phyloP scores from a whole-genome alignment of 1,140 invertebrate species.

The Drosophila funebris region DNA sequence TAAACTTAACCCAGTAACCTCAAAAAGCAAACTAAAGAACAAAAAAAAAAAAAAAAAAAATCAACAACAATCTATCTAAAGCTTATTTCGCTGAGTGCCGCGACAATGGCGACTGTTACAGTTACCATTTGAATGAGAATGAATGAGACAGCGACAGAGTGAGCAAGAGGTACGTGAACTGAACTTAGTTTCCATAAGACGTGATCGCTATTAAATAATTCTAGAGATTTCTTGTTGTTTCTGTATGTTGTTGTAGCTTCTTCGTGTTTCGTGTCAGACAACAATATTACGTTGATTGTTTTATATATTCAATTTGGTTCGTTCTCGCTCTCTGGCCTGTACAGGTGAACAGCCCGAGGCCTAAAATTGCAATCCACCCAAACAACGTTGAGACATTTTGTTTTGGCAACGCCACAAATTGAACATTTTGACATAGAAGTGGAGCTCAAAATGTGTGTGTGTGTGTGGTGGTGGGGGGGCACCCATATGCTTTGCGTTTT shows the following conservation, averaged over 20 bases:
- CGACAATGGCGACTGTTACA: slow-evolving; percentile 39
- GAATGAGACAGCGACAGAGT: background rate
- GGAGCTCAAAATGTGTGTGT: background rate
- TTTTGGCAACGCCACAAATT: slow-evolving; percentile 70
- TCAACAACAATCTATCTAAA: slow-evolving; percentile 29
- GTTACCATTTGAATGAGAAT: background rate
- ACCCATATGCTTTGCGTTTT: background rate
- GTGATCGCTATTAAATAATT: slow-evolving; percentile 40
- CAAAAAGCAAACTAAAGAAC: slow-evolving; percentile 35
- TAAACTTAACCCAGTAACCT: slow-evolving; percentile 78
- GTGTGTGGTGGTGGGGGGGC: too few relatives aligned
- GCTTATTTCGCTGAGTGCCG: slow-evolving; percentile 61
- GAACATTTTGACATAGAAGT: slow-evolving; percentile 60
- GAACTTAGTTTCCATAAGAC: background rate
- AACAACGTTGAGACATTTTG: slow-evolving; percentile 49
- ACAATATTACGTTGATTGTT: slow-evolving; percentile 76
- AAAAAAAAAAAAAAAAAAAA: background rate
- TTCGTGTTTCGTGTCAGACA: slow-evolving; percentile 70
- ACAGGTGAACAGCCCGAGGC: slow-evolving; percentile 3
- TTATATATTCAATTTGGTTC: slow-evolving; percentile 69
- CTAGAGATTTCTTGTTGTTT: background rate
- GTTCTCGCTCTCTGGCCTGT: background rate
- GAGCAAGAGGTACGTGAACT: background rate
- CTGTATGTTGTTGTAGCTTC: slow-evolving; percentile 6
- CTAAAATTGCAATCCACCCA: background rate